These are phyloP conservation scores for Varroa destructor DNA, from an alignment of 1,140 invertebrate species.

Conservation along the genomic window DNA sequence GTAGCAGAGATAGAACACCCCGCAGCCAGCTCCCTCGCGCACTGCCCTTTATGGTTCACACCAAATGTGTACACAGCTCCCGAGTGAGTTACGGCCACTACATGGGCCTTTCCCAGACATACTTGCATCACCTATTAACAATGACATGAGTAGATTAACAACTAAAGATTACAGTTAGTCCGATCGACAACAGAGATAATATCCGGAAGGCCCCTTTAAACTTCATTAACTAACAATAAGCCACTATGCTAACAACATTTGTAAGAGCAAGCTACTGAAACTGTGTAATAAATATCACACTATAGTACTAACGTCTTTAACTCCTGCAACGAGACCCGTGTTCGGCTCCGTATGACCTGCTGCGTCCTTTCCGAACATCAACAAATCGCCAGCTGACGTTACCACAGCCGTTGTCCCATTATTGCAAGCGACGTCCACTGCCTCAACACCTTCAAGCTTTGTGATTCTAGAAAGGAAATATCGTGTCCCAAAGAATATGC, in stretches of 20 bases:
- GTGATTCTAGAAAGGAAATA: constrained; percentile 48
- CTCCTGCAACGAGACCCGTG: constrained; percentile 43
- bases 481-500: too few relatives aligned
- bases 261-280: not conserved
- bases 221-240: constrained; percentile 10
- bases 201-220: too few relatives aligned
- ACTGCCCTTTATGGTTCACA: constrained; percentile 94
- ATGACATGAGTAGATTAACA: too few relatives aligned
- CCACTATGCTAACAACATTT: not conserved
- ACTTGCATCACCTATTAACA: constrained; percentile 53
- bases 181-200: constrained; percentile 39
- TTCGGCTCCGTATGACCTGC: constrained; percentile 60
- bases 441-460: constrained; percentile 68
- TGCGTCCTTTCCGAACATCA: constrained; percentile 91
- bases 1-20: not conserved
- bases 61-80: constrained; percentile 89
- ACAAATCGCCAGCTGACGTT: constrained; percentile 68
- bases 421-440: constrained; percentile 73
- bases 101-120: constrained; percentile 86
- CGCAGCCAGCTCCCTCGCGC: constrained; percentile 58
- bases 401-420: constrained; percentile 85
- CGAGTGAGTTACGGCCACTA: constrained; percentile 67
- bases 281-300: constrained; percentile 19
- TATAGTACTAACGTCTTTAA: constrained; percentile 36
- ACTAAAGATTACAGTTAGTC: constrained; percentile 45